Evolutionary conservation across 2,113 vertebrate genomes (phyloP).

Genomic region (Aegithalos caudatus): DNA sequence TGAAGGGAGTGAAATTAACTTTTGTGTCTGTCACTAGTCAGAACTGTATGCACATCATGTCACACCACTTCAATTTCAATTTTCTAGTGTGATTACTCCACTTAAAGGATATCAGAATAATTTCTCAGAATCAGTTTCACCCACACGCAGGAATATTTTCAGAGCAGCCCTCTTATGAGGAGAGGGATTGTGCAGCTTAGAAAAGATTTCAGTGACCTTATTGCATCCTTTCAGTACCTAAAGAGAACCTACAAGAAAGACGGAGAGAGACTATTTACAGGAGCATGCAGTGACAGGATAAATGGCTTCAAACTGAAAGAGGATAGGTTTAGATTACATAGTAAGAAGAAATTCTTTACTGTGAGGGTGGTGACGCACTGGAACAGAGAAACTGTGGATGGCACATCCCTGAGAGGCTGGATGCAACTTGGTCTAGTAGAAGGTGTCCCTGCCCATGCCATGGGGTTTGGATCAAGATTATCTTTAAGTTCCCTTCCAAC

Average conservation of each 20-base stretch:
- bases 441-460: neutral
- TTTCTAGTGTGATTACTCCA: neutral
- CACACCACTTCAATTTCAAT: neutral
- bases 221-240: neutral
- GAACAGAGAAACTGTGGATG: neutral
- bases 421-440: neutral
- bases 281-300: neutral
- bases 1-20: constrained; percentile 19
- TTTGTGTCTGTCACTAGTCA: neutral
- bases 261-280: neutral
- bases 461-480: neutral
- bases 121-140: neutral
- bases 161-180: neutral
- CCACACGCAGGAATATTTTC: neutral
- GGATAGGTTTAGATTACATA: neutral
- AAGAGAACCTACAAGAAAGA: neutral
- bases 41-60: neutral
- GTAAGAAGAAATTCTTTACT: neutral
- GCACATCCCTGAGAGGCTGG: neutral
- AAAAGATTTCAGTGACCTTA: neutral
- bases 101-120: neutral
- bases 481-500: neutral
- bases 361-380: neutral
- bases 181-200: neutral
- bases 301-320: neutral